Evolutionary conservation across 2,113 vertebrate species (phyloP).

Genomic region (Rhadina sibilatrix): DNA sequence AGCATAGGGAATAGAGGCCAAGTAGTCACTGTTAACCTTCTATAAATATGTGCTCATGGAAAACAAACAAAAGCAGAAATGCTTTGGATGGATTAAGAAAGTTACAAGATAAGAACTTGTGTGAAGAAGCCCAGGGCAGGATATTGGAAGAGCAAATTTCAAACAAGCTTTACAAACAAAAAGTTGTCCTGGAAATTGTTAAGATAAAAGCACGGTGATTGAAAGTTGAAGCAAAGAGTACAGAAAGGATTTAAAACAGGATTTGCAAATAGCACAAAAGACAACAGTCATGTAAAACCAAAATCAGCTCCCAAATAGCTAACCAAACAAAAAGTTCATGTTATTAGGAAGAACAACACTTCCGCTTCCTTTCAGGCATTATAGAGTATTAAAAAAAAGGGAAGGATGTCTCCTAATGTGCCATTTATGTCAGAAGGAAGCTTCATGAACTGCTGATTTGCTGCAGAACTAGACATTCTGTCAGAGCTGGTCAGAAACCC

Average conservation of each 20-base stretch:
- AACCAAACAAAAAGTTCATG: not conserved
- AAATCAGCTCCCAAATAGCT: not conserved
- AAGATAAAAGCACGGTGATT: not conserved
- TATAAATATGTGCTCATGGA: not conserved
- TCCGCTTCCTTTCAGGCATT: not conserved
- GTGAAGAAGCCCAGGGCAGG: not conserved
- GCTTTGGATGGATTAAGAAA: not conserved
- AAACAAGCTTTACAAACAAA: not conserved
- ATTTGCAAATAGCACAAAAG: not conserved
- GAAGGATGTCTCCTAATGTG: not conserved
- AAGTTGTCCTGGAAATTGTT: not conserved
- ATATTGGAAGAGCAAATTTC: not conserved
- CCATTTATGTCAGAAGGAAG: not conserved
- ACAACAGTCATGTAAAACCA: not conserved
- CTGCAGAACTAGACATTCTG: not conserved
- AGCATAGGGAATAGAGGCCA: not conserved
- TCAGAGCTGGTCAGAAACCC: constrained; percentile 16
- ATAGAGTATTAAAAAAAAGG: not conserved
- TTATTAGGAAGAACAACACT: not conserved
- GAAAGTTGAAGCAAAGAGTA: not conserved
- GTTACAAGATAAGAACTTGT: not conserved
- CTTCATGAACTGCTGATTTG: not conserved
- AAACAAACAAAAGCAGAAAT: not conserved
- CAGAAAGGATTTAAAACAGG: not conserved
- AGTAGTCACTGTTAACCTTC: not conserved